Evolutionary conservation across 2,113 vertebrate species (phyloP), one percentile per base, ranked within the genome.

Genomic region (Dissostichus mawsoni): DNA sequence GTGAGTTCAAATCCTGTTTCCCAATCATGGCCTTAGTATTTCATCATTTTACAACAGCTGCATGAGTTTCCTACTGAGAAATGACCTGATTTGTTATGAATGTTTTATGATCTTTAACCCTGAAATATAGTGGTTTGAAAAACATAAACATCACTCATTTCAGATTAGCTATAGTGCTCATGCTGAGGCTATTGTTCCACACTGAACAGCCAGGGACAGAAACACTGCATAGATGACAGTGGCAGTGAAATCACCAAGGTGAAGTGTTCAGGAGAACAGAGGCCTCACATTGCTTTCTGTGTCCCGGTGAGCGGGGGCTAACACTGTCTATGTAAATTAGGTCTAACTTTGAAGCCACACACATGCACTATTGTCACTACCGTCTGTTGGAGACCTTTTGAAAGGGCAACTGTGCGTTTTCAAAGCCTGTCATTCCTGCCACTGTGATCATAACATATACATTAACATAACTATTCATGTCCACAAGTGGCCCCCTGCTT

Each of bases 251-350:
- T 85, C 83, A 47, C 69, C 72, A 72, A 70, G 84, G 78, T 71
- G 67, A 74, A 74, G 62, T 12, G 20, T 44, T 73, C 29, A 59
- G 64, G 47, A 68, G 56, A 71, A 84, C 65, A 87, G 74, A 67
- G 75, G 65, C 80, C 84, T 45, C 68, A 76, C 69, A 69, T 10
- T 72, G 77, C 20, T 74, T 56, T 69, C 73, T 71, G 47, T 74
- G 29, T 52, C 25, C 59, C 20, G 3, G n/a, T 68, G 63, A 67
- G 68, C 2, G 17, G 69, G 29, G 56, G 36, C 10, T 72, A 69
- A 67, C 20, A 44, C 76, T 58, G 78, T 82, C 89, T 89, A 90
- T 92, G 88, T 23, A 89, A 92, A 92, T 88, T 62, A 88, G 53
- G 25, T 58, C 13, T 18, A 17, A 57, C 72, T 87, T 76, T 77